Base-by-base conservation (phyloP, 30 jellyfish, hydroid and myxozoan species). In the Pelagia noctiluca region DNA sequence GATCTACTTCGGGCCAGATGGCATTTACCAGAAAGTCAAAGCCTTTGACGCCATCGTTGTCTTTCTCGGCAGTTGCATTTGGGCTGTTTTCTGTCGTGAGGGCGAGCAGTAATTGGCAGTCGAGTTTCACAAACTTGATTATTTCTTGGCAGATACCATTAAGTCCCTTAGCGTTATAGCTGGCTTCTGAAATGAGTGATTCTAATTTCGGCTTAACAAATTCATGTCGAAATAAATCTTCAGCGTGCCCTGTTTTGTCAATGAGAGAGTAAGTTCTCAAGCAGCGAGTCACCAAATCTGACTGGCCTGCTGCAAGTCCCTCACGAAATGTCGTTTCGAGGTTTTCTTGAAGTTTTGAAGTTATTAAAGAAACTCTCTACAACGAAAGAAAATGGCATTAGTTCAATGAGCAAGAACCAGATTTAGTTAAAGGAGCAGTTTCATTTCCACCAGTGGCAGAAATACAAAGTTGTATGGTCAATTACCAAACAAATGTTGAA, bases 341-440 rank as follows among this genome's bases (percentile, higher is more conserved):
- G 82, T 83, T 87, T 62, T 93, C 98, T 88, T 93, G 98, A 38
- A 93, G 85, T 53, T 93, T 93, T 25, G 98, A 93, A 19, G 98
- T 93, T 77, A 93, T 93, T n/a, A 93, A 90, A 2, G 98, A 67
- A 3, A 93, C 97, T 34, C 97, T 61, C 98, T 93, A 79, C 13
- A 79, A 72, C 10, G 3, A 29, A 34, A n/a, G n/a, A n/a, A n/a
- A n/a, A n/a, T n/a, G n/a, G n/a, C n/a, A n/a, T n/a, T n/a, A n/a
- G n/a, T n/a, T n/a, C n/a, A n/a, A n/a, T n/a, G n/a, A n/a, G n/a
- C n/a, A n/a, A n/a, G n/a, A n/a, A n/a, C n/a, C n/a, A n/a, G n/a
- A n/a, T n/a, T n/a, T n/a, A n/a, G n/a, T n/a, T n/a, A n/a, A n/a
- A n/a, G n/a, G n/a, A n/a, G n/a, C n/a, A n/a, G n/a, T n/a, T n/a